Evolutionary conservation across 2,888 invertebrate genomes (phyloP).

Genomic region (Byasa hedistus): DNA sequence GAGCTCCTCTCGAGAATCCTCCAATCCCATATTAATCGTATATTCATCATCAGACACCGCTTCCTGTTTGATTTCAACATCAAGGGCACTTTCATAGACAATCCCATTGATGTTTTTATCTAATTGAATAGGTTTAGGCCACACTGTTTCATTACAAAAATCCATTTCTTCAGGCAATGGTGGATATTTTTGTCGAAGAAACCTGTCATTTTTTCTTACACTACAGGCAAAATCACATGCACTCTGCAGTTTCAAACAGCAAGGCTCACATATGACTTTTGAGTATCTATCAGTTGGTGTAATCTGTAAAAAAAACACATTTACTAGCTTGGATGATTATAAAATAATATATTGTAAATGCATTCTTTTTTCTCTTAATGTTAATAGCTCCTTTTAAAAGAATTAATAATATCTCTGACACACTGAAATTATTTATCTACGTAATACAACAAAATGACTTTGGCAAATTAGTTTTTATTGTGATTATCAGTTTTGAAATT

Average conservation of each 20-base stretch:
- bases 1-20: conserved; percentile 31
- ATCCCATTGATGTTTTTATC: conserved; percentile 49
- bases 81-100: conserved; percentile 40
- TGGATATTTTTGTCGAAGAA: conserved; percentile 43
- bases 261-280: conserved; percentile 57
- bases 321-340: neutral
- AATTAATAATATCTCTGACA: too few relatives aligned
- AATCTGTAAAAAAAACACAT: conserved; percentile 47
- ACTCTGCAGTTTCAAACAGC: conserved; percentile 49
- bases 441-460: too few relatives aligned
- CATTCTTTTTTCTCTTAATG: neutral
- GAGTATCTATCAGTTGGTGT: conserved; percentile 50
- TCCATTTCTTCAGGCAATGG: conserved; percentile 11
- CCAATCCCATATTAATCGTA: conserved; percentile 35
- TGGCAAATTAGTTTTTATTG: neutral
- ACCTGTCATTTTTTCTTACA: conserved; percentile 48
- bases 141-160: conserved; percentile 38
- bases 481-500: neutral
- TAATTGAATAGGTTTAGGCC: conserved; percentile 68
- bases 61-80: conserved; percentile 65
- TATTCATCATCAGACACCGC: conserved; percentile 58
- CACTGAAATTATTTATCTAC: too few relatives aligned
- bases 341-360: neutral
- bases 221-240: conserved; percentile 50
- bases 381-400: too few relatives aligned